These are phyloP conservation scores for Gambusia affinis DNA, from an alignment of 2,113 vertebrate species.

Conservation along the genomic window DNA sequence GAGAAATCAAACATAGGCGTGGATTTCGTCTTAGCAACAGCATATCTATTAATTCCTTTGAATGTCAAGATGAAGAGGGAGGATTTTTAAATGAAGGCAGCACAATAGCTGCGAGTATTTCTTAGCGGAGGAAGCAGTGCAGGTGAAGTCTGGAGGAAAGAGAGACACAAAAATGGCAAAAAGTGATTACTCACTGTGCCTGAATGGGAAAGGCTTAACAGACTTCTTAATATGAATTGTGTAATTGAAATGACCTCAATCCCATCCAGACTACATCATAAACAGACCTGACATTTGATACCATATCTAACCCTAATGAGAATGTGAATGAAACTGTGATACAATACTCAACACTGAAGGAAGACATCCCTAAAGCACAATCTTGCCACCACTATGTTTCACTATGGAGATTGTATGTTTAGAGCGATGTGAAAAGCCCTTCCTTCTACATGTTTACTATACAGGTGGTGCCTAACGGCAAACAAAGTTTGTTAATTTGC, in stretches of 20 bases:
- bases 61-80: conserved; percentile 30
- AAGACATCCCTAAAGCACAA: too few relatives aligned
- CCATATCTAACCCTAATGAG: too few relatives aligned
- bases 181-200: conserved; percentile 60
- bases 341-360: too few relatives aligned
- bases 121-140: conserved; percentile 4
- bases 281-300: conserved; percentile 47
- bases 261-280: conserved; percentile 52
- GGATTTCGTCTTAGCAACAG: conserved; percentile 51
- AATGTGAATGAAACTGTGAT: too few relatives aligned
- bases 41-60: conserved; percentile 53
- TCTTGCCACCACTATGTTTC: too few relatives aligned
- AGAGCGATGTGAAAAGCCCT: too few relatives aligned
- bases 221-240: conserved; percentile 64
- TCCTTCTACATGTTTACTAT: too few relatives aligned
- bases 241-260: conserved; percentile 60
- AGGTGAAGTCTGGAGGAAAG: background rate
- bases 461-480: too few relatives aligned
- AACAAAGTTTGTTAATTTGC: too few relatives aligned
- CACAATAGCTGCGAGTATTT: background rate
- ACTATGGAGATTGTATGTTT: too few relatives aligned
- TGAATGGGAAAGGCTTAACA: conserved; percentile 65
- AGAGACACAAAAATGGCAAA: conserved; percentile 33
- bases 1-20: conserved; percentile 65
- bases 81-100: conserved; percentile 17